Evolutionary conservation across 1,140 invertebrate species (phyloP), one percentile per base, ranked within the genome.

Genomic region (Bombus terrestris): DNA sequence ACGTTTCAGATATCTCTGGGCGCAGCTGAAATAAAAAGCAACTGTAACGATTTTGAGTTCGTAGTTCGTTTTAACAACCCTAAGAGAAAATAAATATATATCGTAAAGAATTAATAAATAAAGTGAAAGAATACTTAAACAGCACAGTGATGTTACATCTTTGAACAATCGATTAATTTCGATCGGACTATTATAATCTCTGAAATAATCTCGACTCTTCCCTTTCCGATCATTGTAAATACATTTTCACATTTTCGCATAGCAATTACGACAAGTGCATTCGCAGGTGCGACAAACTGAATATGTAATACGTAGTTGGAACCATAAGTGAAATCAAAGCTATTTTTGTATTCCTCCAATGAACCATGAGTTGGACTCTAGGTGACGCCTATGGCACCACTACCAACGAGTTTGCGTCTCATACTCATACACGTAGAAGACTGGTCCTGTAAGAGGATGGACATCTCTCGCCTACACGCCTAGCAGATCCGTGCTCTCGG

Each of bases 391-490:
- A 84, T 84, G 72, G 76, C 59, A 64, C 25, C 57, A 81, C 64
- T 43, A 85, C 83, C 83, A 79, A 81, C 68, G 62, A 18, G 37
- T 47, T 35, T 73, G 9, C 39, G 84, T 81, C 79, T 79, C 57
- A 69, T 83, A 73, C 47, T 79, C 57, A 69, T 83, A 73, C 47
- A 47, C 76, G 73, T 57, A 37, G 57, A 77, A 75, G 82, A 92
- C 91, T 90, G 87, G 89, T 92, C 88, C 83, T 91, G 87, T 59
- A 88, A 89, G 86, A 90, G 88, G 91, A 92, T 92, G 91, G 91
- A 91, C 92, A 87, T 92, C 91, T 88, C 83, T 90, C 91, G 91
- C 91, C 91, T 89, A 92, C 92, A 88, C 86, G 85, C 64, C 83
- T 86, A 86, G 77, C 89, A 90, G 71, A 91, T 86, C 83, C 74